Percentiles rank a stretch among this genome's conserved stretches.
Conservation (phyloP, 2,888 invertebrate genomes). For the Cetonia aurata region DNA sequence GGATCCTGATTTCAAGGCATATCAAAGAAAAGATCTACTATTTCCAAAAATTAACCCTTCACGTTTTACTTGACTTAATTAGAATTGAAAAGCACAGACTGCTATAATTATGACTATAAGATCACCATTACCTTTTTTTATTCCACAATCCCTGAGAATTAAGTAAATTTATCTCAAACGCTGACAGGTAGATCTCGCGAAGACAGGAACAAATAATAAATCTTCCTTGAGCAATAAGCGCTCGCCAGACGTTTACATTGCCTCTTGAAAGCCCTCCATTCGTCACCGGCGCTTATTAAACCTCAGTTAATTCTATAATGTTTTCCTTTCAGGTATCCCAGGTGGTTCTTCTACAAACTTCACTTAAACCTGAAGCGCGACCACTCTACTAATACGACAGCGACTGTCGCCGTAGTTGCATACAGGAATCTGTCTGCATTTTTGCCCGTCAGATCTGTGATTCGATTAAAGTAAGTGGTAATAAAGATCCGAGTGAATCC, state of each 20-base stretch:
- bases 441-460: slow-evolving; percentile 73
- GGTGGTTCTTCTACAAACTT: slow-evolving; percentile 54
- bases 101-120: too few relatives aligned
- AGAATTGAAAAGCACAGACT: too few relatives aligned
- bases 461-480: slow-evolving; percentile 73
- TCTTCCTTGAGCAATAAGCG: too few relatives aligned
- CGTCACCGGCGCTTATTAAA: too few relatives aligned
- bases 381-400: slow-evolving; percentile 46
- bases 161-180: too few relatives aligned
- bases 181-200: too few relatives aligned
- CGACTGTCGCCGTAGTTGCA: slow-evolving; percentile 67
- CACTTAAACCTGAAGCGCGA: slow-evolving; percentile 51
- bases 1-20: too few relatives aligned
- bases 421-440: slow-evolving; percentile 76
- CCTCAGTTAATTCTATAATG: slow-evolving; percentile 19
- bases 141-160: neutral
- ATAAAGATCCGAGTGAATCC: slow-evolving; percentile 25
- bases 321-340: slow-evolving; percentile 48
- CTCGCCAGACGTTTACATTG: neutral
- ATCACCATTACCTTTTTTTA: neutral
- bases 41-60: too few relatives aligned
- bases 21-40: too few relatives aligned
- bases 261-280: neutral
- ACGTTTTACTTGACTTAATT: too few relatives aligned
- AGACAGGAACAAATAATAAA: too few relatives aligned